These are phyloP conservation scores for Lutraria lutraria DNA, from an alignment of 2,888 invertebrate species.

Conservation along the genomic window DNA sequence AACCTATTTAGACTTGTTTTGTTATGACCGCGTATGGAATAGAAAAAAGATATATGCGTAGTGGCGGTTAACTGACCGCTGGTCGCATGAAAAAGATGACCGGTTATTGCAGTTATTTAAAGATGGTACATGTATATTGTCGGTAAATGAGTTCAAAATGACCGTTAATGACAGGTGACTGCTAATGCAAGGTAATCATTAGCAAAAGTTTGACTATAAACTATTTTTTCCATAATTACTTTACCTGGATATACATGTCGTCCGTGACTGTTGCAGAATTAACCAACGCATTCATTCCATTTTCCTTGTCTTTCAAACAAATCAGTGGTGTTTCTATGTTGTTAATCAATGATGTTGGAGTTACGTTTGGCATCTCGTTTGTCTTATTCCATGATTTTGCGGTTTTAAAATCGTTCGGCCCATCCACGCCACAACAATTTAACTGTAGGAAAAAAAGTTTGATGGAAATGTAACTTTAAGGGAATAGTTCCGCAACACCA, in stretches of 20 bases:
- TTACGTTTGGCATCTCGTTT: not conserved
- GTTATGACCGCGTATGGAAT: no score
- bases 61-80: no score
- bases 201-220: no score
- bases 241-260: not conserved
- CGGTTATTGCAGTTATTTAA: no score
- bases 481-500: not conserved
- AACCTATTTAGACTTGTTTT: no score
- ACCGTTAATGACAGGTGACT: no score
- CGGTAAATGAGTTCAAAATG: no score
- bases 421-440: slow-evolving; percentile 57
- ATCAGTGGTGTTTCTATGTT: slow-evolving; percentile 34
- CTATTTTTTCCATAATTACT: no score
- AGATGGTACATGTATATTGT: no score
- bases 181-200: no score
- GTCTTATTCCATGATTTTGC: slow-evolving; percentile 32
- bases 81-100: no score
- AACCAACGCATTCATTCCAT: not conserved
- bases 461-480: not conserved
- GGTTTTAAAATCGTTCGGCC: slow-evolving; percentile 47
- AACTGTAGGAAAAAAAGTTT: slow-evolving; percentile 34
- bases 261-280: not conserved
- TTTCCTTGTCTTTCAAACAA: slow-evolving; percentile 34
- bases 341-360: not conserved
- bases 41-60: no score